phyloP scores from a whole-genome alignment of 2,888 invertebrate species.

The Troilus luridus region DNA sequence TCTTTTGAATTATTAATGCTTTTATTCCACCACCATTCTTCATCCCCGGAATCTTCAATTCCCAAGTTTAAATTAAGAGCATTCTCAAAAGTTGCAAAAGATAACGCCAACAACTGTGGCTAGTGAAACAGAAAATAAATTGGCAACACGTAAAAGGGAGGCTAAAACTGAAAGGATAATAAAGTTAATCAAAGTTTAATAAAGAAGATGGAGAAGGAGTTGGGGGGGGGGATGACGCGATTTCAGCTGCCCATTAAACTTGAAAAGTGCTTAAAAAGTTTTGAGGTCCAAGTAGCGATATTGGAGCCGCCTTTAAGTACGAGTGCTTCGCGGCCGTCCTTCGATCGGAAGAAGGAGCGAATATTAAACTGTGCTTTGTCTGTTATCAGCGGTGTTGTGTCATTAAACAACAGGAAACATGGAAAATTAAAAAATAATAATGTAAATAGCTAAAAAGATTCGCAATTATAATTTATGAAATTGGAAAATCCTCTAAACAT shows the following conservation, averaged over 20 bases:
- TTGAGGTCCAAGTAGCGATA: conserved; percentile 13
- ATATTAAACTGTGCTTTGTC: not conserved
- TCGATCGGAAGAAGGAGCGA: not conserved
- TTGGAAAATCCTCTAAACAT: no score
- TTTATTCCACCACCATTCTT: not conserved
- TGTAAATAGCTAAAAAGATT: no score
- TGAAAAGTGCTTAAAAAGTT: conserved; percentile 29
- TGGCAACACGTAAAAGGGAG: conserved; percentile 13
- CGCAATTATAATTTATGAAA: no score
- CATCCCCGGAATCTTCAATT: not conserved
- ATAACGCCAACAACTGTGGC: not conserved
- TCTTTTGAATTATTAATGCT: not conserved
- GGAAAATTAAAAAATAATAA: no score
- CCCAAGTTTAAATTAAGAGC: not conserved
- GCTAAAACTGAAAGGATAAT: conserved; percentile 18
- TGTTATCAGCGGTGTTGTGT: not conserved
- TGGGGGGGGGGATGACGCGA: not conserved
- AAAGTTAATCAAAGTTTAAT: conserved; percentile 41
- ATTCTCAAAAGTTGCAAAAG: not conserved
- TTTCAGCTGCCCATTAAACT: not conserved
- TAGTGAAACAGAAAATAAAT: conserved; percentile 29
- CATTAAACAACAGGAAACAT: not conserved
- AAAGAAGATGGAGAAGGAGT: not conserved
- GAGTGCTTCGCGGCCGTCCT: not conserved
- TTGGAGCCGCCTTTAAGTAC: not conserved